Percentiles rank a stretch among this genome's conserved stretches.
Conservation (phyloP, 2,797 vertebrate species). For the Capromys pilorides region DNA sequence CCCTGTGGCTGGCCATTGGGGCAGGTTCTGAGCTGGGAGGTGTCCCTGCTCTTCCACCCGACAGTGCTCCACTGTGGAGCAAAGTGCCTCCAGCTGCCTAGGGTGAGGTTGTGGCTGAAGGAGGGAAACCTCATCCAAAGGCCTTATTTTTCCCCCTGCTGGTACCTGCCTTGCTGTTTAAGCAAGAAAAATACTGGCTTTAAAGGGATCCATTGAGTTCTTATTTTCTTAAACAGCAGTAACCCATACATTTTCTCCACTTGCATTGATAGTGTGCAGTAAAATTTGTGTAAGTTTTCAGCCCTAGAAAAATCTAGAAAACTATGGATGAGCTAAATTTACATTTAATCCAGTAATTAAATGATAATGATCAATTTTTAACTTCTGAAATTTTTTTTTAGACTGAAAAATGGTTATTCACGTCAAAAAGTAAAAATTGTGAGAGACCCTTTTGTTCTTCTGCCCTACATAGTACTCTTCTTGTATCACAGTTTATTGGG, state of each 20-base stretch:
- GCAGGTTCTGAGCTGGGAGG: not conserved
- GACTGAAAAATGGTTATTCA: conserved; percentile 50
- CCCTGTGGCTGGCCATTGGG: not conserved
- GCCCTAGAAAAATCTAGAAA: conserved; percentile 74
- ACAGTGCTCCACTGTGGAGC: not conserved
- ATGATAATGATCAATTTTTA: conserved; percentile 60
- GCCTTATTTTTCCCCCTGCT: conserved; percentile 2
- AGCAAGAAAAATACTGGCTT: conserved; percentile 82
- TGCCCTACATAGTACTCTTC: conserved; percentile 46
- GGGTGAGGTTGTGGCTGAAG: not conserved
- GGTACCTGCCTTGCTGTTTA: conserved; percentile 69
- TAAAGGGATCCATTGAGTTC: conserved; percentile 81
- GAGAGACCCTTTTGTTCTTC: conserved; percentile 67
- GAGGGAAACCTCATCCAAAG: not conserved
- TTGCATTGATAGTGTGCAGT: conserved; percentile 80
- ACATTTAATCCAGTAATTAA: conserved; percentile 70
- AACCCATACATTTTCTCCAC: conserved; percentile 71
- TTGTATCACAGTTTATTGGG: conserved; percentile 56
- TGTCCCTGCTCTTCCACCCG: not conserved
- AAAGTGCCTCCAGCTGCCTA: not conserved
- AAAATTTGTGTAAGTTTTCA: conserved; percentile 78
- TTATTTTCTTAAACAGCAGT: conserved; percentile 82
- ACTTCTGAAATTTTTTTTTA: conserved; percentile 54
- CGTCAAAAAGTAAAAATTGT: conserved; percentile 69
- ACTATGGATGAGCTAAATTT: conserved; percentile 50